Conservation (phyloP, 2,888 invertebrate species). For the Odontothrips loti region DNA sequence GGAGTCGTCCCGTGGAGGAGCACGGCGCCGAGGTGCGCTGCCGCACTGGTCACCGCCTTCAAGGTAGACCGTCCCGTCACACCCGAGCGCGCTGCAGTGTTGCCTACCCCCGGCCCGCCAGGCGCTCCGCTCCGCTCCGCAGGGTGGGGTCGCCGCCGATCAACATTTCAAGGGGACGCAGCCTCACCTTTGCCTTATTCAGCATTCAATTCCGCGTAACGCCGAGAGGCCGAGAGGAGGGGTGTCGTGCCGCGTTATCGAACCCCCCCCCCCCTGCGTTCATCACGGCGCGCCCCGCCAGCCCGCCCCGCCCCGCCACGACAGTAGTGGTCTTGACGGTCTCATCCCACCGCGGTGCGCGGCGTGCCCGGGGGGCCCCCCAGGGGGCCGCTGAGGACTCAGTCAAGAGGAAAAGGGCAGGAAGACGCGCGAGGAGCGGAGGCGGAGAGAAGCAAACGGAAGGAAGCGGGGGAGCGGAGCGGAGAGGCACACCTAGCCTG, state of each 20-base stretch:
- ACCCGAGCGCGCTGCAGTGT: too few species aligned
- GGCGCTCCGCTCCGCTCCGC: too few species aligned
- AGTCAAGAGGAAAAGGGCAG: conserved; percentile 14
- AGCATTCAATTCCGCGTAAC: neutral
- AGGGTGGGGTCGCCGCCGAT: neutral
- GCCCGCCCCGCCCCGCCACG: neutral
- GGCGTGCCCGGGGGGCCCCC: neutral
- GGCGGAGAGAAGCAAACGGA: neutral
- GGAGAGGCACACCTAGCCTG: neutral
- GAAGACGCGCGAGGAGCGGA: neutral
- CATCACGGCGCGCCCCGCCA: conserved; percentile 31
- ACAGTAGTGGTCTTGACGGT: conserved; percentile 31
- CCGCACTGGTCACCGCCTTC: too few species aligned
- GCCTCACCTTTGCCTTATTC: conserved; percentile 33
- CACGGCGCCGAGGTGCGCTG: too few species aligned
- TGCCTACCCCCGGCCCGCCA: too few species aligned
- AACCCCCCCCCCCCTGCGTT: conserved; percentile 31
- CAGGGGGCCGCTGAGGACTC: conserved; percentile 20
- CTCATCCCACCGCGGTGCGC: neutral
- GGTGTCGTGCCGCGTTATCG: neutral
- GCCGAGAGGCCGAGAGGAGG: neutral
- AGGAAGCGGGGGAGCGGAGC: conserved; percentile 1
- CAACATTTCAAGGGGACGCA: conserved; percentile 14
- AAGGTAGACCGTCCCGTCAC: too few species aligned
- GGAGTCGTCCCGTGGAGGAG: too few species aligned